Evolutionary conservation across 2,888 invertebrate genomes (phyloP), one percentile per base, ranked within the genome.

Genomic region (Silvanus unidentatus): DNA sequence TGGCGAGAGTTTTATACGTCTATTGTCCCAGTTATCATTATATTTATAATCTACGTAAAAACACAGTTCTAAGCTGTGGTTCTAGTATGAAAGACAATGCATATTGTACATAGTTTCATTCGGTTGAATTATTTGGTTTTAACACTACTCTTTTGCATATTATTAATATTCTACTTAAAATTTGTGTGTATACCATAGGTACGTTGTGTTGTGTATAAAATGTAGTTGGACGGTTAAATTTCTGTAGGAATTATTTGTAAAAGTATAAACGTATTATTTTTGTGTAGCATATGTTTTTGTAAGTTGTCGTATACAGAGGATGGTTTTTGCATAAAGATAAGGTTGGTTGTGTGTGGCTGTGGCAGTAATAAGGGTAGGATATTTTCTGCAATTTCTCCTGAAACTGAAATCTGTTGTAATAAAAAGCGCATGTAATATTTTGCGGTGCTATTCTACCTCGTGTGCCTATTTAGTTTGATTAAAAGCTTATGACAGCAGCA

Each of bases 401-500:
- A 40, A 48, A 14, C 38, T 45, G 42, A 45, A 44, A 49, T 46
- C 45, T 44, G 42, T 45, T 39, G 41, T 49, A 46, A 44, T 49
- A 41, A 47, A 50, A 50, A 50, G 34, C 43, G 43, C 43, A 47
- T 40, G 47, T 48, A 47, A 50, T 50, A 45, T 48, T 50, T 48
- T 45, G 44, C 42, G 40, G 39, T 15, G 39, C 27, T 40, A 30
- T 45, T 49, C 6, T 35, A 47, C 49, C 44, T 45, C 47, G 45
- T 46, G 40, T 40, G 43, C 15, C 35, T 48, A 42, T 44, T 40
- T 30, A 49, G 44, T 52, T 52, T 49, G 49, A 52, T 52, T 52
- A 52, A 52, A 45, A 49, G 51, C 51, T 52, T 52, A 52, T 52
- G 49, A 49, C 51, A 51, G 48, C 35, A 43, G 47, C 47, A 45